These are phyloP conservation scores for Calvadosia cruxmelitensis DNA, from an alignment of 30 jellyfish, hydroid and myxozoan genomes.

Conservation along the genomic window DNA sequence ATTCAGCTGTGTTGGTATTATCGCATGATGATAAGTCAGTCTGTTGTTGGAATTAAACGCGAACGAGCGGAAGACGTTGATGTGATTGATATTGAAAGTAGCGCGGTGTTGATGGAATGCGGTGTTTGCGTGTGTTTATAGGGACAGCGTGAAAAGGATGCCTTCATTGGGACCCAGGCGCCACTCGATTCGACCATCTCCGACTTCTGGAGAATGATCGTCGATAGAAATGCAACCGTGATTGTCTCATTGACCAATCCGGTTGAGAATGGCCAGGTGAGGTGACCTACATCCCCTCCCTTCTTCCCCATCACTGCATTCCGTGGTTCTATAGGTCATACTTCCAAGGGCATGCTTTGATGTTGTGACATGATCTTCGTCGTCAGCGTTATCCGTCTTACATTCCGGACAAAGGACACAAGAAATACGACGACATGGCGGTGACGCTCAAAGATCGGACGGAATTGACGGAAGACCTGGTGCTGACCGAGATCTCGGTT, in stretches of 20 bases:
- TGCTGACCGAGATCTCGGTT: conserved; percentile 4
- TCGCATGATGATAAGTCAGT: too few species aligned
- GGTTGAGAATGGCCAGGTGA: conserved; percentile 25
- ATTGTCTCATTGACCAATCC: conserved; percentile 18
- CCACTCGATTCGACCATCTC: conserved; percentile 36
- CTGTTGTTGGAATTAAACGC: too few species aligned
- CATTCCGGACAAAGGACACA: conserved; percentile 13
- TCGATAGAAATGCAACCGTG: conserved; percentile 22
- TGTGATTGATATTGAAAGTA: too few species aligned
- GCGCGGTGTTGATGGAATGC: too few species aligned
- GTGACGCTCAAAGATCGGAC: conserved; percentile 2
- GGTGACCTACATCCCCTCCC: not conserved
- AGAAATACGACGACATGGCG: conserved; percentile 12
- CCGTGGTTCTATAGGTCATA: too few species aligned
- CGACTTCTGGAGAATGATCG: conserved; percentile 53
- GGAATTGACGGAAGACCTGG: conserved; percentile 5
- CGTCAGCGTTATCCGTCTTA: conserved; percentile 21
- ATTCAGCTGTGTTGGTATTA: too few species aligned
- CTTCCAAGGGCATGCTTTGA: too few species aligned
- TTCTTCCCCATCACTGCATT: not conserved
- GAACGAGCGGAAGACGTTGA: too few species aligned
- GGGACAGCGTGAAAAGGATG: conserved; percentile 12
- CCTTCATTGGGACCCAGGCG: conserved; percentile 43
- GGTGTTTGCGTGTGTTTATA: too few species aligned
- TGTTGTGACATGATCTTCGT: too few species aligned